Evolutionary conservation across 1,140 invertebrate genomes (phyloP).

Genomic region (Lepidurus couesii): DNA sequence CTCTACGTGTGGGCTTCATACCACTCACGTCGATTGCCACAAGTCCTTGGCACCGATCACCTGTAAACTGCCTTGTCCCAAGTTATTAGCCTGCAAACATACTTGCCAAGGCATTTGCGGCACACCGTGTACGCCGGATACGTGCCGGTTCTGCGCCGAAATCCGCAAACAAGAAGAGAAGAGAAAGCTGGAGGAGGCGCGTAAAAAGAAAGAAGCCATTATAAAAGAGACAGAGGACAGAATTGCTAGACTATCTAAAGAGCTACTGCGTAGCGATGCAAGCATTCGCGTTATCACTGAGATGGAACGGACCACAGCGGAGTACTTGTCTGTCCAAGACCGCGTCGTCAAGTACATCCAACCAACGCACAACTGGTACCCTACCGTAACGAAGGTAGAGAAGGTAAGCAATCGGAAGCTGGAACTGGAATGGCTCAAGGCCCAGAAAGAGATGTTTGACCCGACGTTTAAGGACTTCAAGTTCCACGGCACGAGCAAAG

Average conservation of each 20-base stretch:
- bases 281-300: background rate
- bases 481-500: constrained; percentile 32
- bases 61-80: constrained; percentile 23
- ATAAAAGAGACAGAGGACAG: background rate
- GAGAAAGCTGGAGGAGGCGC: constrained; percentile 15
- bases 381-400: constrained; percentile 15
- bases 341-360: constrained; percentile 33
- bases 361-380: constrained; percentile 31
- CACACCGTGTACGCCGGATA: background rate
- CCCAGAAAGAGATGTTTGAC: constrained; percentile 17
- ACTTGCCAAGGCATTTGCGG: constrained; percentile 14
- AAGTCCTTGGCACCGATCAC: background rate
- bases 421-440: constrained; percentile 12
- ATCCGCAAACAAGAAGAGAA: constrained; percentile 9
- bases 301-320: constrained; percentile 7
- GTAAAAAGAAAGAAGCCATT: background rate
- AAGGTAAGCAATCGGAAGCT: constrained; percentile 22
- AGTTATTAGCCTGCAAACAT: background rate
- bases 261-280: background rate
- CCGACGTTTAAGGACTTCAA: constrained; percentile 24
- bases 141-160: background rate
- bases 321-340: constrained; percentile 31
- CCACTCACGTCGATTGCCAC: background rate
- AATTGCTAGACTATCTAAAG: background rate
- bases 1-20: background rate